Conservation (phyloP, 2,113 vertebrate species). For the Motacilla tschutschensis region DNA sequence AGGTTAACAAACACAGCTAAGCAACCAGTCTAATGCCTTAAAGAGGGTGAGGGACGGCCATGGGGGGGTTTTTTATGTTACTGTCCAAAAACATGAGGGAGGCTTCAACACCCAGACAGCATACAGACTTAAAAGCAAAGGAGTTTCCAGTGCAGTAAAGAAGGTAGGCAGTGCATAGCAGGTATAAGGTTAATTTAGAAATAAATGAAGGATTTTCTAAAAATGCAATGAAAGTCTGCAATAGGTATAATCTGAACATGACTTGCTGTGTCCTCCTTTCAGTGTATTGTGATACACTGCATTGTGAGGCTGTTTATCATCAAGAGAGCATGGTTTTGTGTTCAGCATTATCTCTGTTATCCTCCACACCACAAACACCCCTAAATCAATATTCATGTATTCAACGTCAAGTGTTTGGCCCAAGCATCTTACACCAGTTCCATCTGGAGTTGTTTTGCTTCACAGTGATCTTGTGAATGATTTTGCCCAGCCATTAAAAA, state of each 20-base stretch:
- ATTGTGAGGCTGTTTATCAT: background rate
- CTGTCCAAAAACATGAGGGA: background rate
- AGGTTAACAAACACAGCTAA: background rate
- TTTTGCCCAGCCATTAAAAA: background rate
- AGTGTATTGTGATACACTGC: background rate
- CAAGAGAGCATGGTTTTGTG: background rate
- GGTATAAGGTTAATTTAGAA: background rate
- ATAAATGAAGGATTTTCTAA: background rate
- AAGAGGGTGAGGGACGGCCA: background rate
- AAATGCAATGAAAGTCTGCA: background rate
- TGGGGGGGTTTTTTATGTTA: background rate
- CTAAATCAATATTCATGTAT: background rate
- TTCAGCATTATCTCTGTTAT: background rate
- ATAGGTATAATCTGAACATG: background rate
- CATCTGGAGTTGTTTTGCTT: background rate
- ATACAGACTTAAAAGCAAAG: background rate
- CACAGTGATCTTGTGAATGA: background rate
- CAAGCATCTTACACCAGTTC: background rate
- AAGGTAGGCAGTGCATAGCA: background rate
- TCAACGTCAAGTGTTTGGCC: background rate
- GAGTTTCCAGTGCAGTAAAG: background rate
- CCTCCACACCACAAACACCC: background rate
- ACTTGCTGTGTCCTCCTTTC: background rate
- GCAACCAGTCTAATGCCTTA: background rate
- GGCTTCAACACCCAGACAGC: background rate